Percentiles rank a stretch among this genome's conserved stretches.
Evolutionary conservation across 2,113 vertebrate species (phyloP).

Genomic region (Brevimyrus niger): DNA sequence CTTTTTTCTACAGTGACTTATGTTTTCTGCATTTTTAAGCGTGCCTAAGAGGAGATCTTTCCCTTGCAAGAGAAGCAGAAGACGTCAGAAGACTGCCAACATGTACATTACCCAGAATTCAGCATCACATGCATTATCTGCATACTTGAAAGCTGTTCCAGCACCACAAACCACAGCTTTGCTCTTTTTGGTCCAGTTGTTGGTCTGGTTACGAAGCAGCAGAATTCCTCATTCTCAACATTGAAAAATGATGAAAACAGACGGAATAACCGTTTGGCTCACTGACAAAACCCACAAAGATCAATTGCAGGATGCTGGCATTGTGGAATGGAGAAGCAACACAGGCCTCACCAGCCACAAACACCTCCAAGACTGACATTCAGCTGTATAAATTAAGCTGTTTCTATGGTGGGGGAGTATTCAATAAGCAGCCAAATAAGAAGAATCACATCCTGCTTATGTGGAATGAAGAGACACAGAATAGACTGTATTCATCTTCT

Average conservation of each 20-base stretch:
- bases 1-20: not conserved
- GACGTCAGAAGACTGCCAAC: not conserved
- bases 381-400: not conserved
- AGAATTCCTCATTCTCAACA: not conserved
- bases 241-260: not conserved
- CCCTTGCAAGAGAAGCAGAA: not conserved
- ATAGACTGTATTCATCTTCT: not conserved
- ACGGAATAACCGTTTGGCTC: not conserved
- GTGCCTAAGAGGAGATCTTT: not conserved
- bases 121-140: not conserved
- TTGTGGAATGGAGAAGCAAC: not conserved
- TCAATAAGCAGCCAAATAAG: not conserved
- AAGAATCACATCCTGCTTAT: not conserved
- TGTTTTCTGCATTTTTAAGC: not conserved
- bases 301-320: not conserved
- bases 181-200: not conserved
- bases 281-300: not conserved
- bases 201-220: not conserved
- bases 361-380: not conserved
- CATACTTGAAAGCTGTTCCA: not conserved
- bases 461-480: not conserved
- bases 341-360: not conserved
- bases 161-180: not conserved
- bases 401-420: not conserved
- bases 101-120: not conserved